These are phyloP conservation scores for Acrobasis consociella DNA, from an alignment of 2,888 invertebrate genomes.

Conservation along the genomic window DNA sequence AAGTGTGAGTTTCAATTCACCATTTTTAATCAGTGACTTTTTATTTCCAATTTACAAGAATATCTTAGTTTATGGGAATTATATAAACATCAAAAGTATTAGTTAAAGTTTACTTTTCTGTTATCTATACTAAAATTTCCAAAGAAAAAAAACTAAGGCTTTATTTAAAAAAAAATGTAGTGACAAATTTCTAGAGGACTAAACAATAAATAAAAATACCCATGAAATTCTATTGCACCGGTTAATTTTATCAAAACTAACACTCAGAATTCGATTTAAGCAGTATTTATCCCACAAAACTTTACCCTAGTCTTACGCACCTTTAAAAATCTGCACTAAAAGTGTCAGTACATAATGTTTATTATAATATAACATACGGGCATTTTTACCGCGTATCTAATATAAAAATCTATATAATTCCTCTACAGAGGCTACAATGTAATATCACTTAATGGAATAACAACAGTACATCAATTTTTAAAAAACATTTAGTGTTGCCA, in stretches of 20 bases:
- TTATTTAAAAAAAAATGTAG: too few species aligned
- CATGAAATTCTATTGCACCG: too few species aligned
- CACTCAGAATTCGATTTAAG: neutral
- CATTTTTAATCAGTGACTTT: neutral
- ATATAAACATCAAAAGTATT: too few species aligned
- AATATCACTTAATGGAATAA: conserved; percentile 42
- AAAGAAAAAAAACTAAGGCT: too few species aligned
- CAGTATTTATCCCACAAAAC: neutral
- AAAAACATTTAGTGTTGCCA: conserved; percentile 24
- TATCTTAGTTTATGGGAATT: too few species aligned
- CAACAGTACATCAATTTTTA: conserved; percentile 26
- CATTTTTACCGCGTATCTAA: neutral
- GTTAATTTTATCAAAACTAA: neutral
- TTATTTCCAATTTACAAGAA: too few species aligned
- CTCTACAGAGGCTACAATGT: conserved; percentile 26
- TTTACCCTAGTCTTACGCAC: neutral
- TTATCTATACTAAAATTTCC: too few species aligned
- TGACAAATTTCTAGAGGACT: too few species aligned
- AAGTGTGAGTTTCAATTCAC: neutral
- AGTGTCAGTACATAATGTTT: neutral
- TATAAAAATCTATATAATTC: conserved; percentile 8
- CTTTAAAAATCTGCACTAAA: neutral
- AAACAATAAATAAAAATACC: too few species aligned
- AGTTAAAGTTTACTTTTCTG: too few species aligned
- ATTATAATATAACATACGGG: neutral